A percentile compares a stretch with the other conserved stretches of the same genome.
These are phyloP conservation scores for Charaxes varanes DNA, from an alignment of 1,140 invertebrate species.

Conservation along the genomic window DNA sequence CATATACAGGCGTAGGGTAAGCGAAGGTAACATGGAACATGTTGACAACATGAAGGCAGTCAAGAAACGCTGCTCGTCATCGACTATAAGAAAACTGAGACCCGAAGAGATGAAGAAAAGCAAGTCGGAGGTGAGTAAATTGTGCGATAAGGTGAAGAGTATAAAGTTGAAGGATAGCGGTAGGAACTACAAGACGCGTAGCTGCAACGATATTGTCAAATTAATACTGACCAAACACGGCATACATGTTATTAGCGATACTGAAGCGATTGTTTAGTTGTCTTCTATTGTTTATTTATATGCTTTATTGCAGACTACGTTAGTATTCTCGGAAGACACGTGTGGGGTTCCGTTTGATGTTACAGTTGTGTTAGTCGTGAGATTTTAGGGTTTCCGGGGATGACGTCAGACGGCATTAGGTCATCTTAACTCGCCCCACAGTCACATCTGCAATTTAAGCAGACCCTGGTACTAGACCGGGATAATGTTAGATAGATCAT, in stretches of 20 bases:
- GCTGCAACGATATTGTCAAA: conserved; percentile 80
- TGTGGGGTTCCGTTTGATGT: too few species aligned
- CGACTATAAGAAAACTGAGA: conserved; percentile 50
- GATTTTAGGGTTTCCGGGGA: too few species aligned
- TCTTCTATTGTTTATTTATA: neutral
- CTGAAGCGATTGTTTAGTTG: conserved; percentile 80
- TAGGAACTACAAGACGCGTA: conserved; percentile 64
- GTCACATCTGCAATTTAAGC: too few species aligned
- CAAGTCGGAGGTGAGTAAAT: conserved; percentile 57
- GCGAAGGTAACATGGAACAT: conserved; percentile 49
- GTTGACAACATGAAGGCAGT: conserved; percentile 8
- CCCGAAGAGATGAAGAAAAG: conserved; percentile 57
- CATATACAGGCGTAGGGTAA: conserved; percentile 43
- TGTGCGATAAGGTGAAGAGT: conserved; percentile 61
- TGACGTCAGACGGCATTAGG: too few species aligned
- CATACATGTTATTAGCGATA: conserved; percentile 84
- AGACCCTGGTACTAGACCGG: too few species aligned
- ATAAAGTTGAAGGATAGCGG: conserved; percentile 52
- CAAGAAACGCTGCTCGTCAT: conserved; percentile 53
- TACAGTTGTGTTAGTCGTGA: too few species aligned
- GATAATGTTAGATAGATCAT: too few species aligned
- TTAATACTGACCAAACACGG: conserved; percentile 83
- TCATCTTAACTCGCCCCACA: too few species aligned
- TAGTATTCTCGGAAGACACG: too few species aligned
- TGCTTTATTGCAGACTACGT: too few species aligned